Conservation (phyloP, 2,113 vertebrate species). For the Passer montanus region DNA sequence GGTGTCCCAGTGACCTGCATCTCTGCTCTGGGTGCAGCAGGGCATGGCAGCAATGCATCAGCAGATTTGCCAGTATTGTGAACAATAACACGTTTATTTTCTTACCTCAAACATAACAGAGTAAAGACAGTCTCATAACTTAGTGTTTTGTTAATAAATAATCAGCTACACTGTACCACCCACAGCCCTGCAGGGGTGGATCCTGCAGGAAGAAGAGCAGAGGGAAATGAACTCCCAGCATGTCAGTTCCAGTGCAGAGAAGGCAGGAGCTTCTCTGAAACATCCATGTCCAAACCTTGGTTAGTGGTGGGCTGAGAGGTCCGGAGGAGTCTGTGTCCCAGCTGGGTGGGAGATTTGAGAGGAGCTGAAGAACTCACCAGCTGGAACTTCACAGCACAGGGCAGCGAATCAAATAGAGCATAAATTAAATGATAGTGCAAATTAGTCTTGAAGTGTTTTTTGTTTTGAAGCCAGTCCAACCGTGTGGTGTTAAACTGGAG, state of each 20-base stretch:
- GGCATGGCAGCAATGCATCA: background rate
- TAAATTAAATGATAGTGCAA: background rate
- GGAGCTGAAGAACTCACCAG: background rate
- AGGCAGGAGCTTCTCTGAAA: background rate
- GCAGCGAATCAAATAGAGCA: fast-evolving
- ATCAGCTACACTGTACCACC: background rate
- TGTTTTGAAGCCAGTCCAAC: background rate
- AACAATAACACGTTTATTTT: conserved; percentile 27
- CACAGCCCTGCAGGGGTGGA: background rate
- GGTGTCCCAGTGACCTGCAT: background rate
- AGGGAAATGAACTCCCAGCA: background rate
- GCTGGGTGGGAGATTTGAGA: background rate
- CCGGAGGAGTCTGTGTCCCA: background rate
- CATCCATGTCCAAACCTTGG: background rate
- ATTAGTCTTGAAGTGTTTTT: background rate
- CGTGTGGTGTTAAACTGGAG: background rate
- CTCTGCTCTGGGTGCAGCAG: fast-evolving
- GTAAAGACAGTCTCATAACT: background rate
- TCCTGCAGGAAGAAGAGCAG: background rate
- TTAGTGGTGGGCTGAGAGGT: background rate
- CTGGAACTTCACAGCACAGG: background rate
- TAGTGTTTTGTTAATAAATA: conserved; percentile 33
- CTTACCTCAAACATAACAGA: background rate
- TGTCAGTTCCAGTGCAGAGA: background rate
- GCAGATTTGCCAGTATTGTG: background rate